Base-by-base conservation (phyloP, 2,888 invertebrate genomes). In the Mystacides longicornis region DNA sequence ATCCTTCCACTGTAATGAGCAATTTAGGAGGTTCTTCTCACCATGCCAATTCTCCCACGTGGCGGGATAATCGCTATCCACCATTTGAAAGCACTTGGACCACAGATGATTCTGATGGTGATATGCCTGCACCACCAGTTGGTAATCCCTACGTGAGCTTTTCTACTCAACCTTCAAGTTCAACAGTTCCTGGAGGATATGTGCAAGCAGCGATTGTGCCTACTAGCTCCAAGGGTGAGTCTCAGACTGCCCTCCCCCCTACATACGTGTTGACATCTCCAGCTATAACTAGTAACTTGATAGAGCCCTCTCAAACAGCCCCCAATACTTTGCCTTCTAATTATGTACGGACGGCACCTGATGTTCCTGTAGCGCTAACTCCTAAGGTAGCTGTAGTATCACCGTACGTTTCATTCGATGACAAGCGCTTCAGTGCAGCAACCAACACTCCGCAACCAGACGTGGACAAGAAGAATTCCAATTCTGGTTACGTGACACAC, bases 1-100 rank as follows among this genome's bases (percentile, higher is more conserved):
- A 71, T 37, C 75, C 74, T 65, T 74, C 75, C 55, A 74, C 73
- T 52, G 76, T 77, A 7, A 73, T 75, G 56, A 76, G 75, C 62
- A 77, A 77, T 2, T 76, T 76, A 1, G 68, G 71, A 1, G 49
- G 58, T 62, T 70, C 76, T 1, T 76, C 77, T 2, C 64, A 75
- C 64, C 56, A 37, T 16, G 58, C 43, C 51, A 56, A 50, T 16
- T 59, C 59, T 2, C 59, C 57, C 2, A 46, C 48, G 0, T 59
- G 51, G 5, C 18, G 48, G 3, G 11, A 21, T 20, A 23, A 42
- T 22, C 23, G 57, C 2, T 55, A 56, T 11, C 57, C 59, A 23
- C 55, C 54, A 2, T 52, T 55, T 3, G 52, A 57, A 19, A 51
- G 56, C 11, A 47, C 52, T 1, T 57, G 54, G 31, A 31, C 54